These are phyloP conservation scores for Nymphalis io DNA, from an alignment of 1,140 invertebrate genomes.

Conservation along the genomic window DNA sequence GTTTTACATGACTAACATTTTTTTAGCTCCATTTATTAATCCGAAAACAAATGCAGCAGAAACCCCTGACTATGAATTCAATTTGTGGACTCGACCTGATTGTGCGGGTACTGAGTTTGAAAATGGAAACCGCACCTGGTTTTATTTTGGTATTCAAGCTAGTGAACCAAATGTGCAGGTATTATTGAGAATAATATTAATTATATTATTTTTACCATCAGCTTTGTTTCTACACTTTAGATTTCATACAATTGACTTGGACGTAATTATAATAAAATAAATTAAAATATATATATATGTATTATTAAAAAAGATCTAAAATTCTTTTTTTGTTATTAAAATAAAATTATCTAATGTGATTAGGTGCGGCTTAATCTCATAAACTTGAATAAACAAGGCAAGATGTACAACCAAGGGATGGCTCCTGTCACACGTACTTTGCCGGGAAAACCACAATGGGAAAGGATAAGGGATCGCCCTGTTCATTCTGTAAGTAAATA, in stretches of 20 bases:
- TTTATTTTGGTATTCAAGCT: slow-evolving; percentile 92
- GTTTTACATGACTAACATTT: background rate
- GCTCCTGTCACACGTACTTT: slow-evolving; percentile 88
- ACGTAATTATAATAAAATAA: no score
- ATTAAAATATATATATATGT: no score
- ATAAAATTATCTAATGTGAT: background rate
- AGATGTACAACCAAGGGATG: slow-evolving; percentile 96
- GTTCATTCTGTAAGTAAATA: slow-evolving; percentile 63
- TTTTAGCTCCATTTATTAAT: slow-evolving; percentile 61
- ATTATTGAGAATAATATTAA: slow-evolving; percentile 2
- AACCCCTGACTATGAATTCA: slow-evolving; percentile 89
- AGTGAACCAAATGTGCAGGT: slow-evolving; percentile 63
- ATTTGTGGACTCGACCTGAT: slow-evolving; percentile 95
- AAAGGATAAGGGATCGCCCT: slow-evolving; percentile 88
- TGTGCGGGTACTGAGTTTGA: slow-evolving; percentile 93
- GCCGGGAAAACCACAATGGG: slow-evolving; percentile 88
- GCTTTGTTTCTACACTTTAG: background rate
- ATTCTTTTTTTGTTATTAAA: no score
- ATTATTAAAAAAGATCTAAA: no score
- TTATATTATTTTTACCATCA: background rate
- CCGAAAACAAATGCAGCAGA: slow-evolving; percentile 60
- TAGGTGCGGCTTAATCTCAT: slow-evolving; percentile 91
- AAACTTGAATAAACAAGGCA: slow-evolving; percentile 94
- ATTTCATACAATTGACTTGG: background rate
- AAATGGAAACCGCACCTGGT: slow-evolving; percentile 96